Evolutionary conservation across 2,797 vertebrate genomes (phyloP), one percentile per base, ranked within the genome.

Genomic region (Danio choprae): DNA sequence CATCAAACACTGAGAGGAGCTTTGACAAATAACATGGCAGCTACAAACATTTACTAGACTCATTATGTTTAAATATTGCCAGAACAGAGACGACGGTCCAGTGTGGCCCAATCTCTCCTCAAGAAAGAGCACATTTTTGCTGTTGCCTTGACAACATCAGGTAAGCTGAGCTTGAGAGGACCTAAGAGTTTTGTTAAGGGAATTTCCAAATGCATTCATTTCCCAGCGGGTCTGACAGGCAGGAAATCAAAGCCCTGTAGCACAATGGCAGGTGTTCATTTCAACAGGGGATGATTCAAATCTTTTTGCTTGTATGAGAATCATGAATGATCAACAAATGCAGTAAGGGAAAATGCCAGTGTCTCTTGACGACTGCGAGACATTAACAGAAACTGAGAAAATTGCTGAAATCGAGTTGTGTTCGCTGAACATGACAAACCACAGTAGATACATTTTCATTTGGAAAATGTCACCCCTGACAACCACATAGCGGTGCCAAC

Each of bases 81-180:
- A 46, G 36, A 79, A 72, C 36, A 36, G 59, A 7, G 20, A 72
- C 3, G 11, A 36, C 62, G 46, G 46, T 44, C 48, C 38, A 11
- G 40, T 40, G 11, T 22, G 36, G 65, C 36, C 44, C 55, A 70
- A 56, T 29, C 74, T 58, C 5, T 64, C 51, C 15, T 58, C 40
- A 77, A 74, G 50, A 53, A 75, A 71, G 29, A 53, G 55, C 63
- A 53, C 6, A 43, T 68, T 67, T 15, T 62, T 55, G 78, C 85
- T 79, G 91, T 89, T 91, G 79, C 89, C 87, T 87, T 86, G 89
- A 87, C 48, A 79, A 92, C 90, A 82, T 85, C 85, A 89, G 87
- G 87, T 89, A 83, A 86, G 86, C 43, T 68, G 60, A 44, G 43
- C 55, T 58, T 18, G n/a, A 48, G 22, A 43, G 40, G 53, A 71